Base-by-base conservation (phyloP, 2,888 invertebrate species). In the Drosophila tripunctata region DNA sequence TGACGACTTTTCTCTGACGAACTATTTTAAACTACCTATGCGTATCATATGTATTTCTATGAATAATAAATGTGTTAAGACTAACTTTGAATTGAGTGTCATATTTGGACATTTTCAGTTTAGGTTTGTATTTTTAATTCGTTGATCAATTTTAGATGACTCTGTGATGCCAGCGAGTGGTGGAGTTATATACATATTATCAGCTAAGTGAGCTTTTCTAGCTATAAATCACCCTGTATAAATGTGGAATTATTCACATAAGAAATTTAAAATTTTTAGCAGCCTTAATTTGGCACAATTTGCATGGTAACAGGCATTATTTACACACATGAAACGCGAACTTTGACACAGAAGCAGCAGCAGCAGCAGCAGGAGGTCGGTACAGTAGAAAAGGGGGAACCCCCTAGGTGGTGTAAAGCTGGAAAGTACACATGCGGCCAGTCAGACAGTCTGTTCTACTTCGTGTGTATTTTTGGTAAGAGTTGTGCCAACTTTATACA, bases 211-310 rank as follows among this genome's bases (percentile, higher is more conserved):
- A 7, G 44, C 48, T 55, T 55, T 41, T 5, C 22, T 31, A 30
- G 31, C n/a, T 33, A 10, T 10, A 24, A 19, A 27, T 1, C 66
- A 80, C 84, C 80, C 87, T 87, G 75, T 74, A 67, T 69, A n/a
- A 4, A 43, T 48, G 55, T 36, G 35, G 61, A 54, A 80, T 77
- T 86, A 57, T 61, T 38, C 47, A 60, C 24, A 54, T 62, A 55
- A 50, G 68, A 43, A 31, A 19, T 61, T 62, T 60, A 64, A 36
- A 68, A 64, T 82, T 66, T 72, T 69, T 62, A 65, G 60, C 52
- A 48, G 64, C 72, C 64, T 87, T 80, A 67, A 77, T 83, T 74
- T 77, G 33, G 54, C 61, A 69, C 71, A 80, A 75, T 77, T 75
- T 70, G 64, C 66, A 61, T 65, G 67, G 78, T 72, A 87, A 74